Percentiles rank a stretch among this genome's conserved stretches.
Conservation (phyloP, 2,888 invertebrate species). For the Odontocolon sp. region DNA sequence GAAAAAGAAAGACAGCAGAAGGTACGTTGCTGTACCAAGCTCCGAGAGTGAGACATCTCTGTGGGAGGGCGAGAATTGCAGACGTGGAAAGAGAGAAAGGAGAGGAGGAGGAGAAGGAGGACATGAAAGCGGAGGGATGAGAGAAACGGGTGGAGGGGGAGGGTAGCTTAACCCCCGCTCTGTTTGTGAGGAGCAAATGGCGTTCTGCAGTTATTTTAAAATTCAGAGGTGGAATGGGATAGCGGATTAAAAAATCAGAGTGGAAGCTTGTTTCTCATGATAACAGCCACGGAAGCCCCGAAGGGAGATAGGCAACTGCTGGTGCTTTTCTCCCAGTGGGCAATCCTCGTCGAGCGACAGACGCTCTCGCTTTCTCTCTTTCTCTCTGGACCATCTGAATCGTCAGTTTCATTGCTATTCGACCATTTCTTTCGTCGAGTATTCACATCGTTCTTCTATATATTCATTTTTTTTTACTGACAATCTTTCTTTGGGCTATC, state of each 20-base stretch:
- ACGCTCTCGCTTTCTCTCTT: constrained; percentile 56
- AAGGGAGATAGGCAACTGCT: constrained; percentile 74
- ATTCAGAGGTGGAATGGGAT: constrained; percentile 75
- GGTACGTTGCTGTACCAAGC: not conserved
- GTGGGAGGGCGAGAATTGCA: not conserved
- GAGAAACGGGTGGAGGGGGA: constrained; percentile 32
- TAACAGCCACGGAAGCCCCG: constrained; percentile 72
- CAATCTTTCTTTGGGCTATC: no score
- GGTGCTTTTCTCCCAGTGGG: constrained; percentile 71
- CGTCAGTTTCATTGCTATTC: constrained; percentile 30
- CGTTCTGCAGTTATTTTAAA: constrained; percentile 82
- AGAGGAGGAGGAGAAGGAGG: constrained; percentile 59
- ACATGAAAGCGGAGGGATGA: constrained; percentile 54
- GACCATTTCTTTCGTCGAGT: not conserved
- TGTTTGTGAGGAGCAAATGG: constrained; percentile 82
- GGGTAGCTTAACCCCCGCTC: constrained; percentile 76
- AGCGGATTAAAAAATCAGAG: constrained; percentile 82
- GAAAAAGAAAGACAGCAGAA: constrained; percentile 53
- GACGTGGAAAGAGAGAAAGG: constrained; percentile 43
- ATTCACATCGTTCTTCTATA: no score
- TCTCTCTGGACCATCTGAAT: constrained; percentile 25
- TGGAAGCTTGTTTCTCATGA: constrained; percentile 82
- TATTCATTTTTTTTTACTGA: no score
- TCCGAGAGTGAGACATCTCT: no score
- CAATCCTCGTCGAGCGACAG: constrained; percentile 57